Conservation (phyloP, 2,888 invertebrate species). For the Empis stercorea region DNA sequence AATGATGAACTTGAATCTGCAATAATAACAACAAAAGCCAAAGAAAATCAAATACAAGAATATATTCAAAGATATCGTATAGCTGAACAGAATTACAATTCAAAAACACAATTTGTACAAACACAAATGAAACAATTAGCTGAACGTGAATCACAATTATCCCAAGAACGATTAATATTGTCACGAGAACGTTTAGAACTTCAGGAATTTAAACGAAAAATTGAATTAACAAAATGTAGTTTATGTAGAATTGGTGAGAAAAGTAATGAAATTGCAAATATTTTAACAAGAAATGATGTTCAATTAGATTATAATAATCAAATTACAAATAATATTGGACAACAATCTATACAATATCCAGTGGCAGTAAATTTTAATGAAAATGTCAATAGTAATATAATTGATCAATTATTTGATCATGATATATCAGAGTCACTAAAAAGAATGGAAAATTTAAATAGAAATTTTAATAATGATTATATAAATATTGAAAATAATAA, state of each 20-base stretch:
- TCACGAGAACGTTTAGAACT: slow-evolving; percentile 31
- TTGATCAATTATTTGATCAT: slow-evolving; percentile 29
- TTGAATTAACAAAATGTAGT: slow-evolving; percentile 28
- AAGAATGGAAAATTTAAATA: slow-evolving; percentile 17
- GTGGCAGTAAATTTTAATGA: neutral
- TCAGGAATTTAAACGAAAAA: slow-evolving; percentile 23
- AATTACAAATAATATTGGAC: slow-evolving; percentile 7
- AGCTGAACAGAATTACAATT: slow-evolving; percentile 26
- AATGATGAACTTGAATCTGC: slow-evolving; percentile 30
- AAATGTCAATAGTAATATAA: slow-evolving; percentile 15
- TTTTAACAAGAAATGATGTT: slow-evolving; percentile 12
- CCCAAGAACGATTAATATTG: slow-evolving; percentile 29
- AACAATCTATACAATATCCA: neutral
- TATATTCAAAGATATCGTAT: slow-evolving; percentile 22
- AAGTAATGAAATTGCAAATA: slow-evolving; percentile 21
- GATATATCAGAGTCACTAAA: slow-evolving; percentile 28
- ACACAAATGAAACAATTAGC: slow-evolving; percentile 25
- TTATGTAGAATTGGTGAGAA: slow-evolving; percentile 30
- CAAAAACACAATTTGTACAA: slow-evolving; percentile 26
- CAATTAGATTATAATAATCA: neutral
- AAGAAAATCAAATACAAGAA: slow-evolving; percentile 24
- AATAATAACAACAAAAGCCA: slow-evolving; percentile 23
- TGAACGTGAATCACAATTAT: slow-evolving; percentile 30
- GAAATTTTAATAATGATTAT: neutral
- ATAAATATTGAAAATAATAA: too few species aligned